Evolutionary conservation across 2,888 invertebrate genomes (phyloP), one percentile per base, ranked within the genome.

Genomic region (Sacculina carcini): DNA sequence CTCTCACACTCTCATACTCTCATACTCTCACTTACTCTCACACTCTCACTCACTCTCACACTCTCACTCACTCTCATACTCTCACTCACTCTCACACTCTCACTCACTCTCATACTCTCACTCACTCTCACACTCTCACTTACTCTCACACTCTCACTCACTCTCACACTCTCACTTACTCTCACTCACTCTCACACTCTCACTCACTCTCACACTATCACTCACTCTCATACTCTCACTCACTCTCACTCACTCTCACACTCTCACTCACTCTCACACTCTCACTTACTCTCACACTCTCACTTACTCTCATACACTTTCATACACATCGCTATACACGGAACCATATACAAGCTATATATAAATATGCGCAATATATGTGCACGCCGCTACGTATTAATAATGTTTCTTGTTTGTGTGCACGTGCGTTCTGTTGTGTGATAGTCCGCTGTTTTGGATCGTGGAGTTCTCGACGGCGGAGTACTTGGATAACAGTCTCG

Each of bases 381-480:
- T 46, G 26, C 28, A 46, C 5, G 44, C 44, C 16, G 2, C 24
- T 44, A 26, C 19, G 2, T 44, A 28, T 26, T 44, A 6, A 42
- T 48, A 47, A 19, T 16, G n/a, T 32, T 28, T 26, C 12, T 5
- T 49, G 24, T 42, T n/a, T 50, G 12, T 44, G 4, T 50, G 21
- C 39, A 5, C 24, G 3, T 7, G 7, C 39, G 26, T 14, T 32
- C 19, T 48, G 19, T 46, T 52, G 19, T 38, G 19, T 69, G 68
- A 56, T 77, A 86, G 86, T 65, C 89, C 89, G 21, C 83, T 86
- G 62, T 69, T 87, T 60, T 73, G 75, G 59, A 80, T 87, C 61
- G 78, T 85, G 12, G 75, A 75, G 50, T 81, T 80, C 70, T 72
- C 75, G 54, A 68, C 75, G 61, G 78, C 78, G 60, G 69, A 72